Percentiles rank a stretch among this genome's conserved stretches.
Evolutionary conservation across 1,140 invertebrate genomes (phyloP).

Genomic region (Drosophila subpulchrella): DNA sequence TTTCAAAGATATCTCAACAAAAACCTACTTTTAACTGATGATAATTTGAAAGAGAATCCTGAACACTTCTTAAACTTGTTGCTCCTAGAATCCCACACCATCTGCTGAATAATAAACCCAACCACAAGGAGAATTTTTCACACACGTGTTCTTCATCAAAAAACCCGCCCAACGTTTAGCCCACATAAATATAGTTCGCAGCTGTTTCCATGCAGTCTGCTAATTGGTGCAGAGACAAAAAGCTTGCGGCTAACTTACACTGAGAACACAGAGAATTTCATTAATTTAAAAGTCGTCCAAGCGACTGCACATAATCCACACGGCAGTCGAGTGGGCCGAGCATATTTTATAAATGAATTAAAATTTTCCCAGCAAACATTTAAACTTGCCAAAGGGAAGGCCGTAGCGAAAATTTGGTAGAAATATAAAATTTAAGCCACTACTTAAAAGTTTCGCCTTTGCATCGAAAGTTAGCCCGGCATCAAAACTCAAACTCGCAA

Average conservation of each 20-base stretch:
- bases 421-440: constrained; percentile 54
- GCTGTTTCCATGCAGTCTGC: constrained; percentile 19
- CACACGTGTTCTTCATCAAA: constrained; percentile 8
- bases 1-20: neutral
- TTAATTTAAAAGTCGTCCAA: constrained; percentile 38
- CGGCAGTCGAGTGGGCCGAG: constrained; percentile 10
- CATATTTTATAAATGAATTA: constrained; percentile 61
- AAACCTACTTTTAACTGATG: no score
- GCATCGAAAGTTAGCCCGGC: constrained; percentile 39
- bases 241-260: constrained; percentile 45
- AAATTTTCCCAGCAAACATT: constrained; percentile 47
- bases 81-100: neutral
- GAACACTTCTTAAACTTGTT: neutral
- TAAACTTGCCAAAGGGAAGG: constrained; percentile 25
- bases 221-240: constrained; percentile 42
- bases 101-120: neutral
- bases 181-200: constrained; percentile 1
- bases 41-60: neutral
- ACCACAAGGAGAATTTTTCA: constrained; percentile 5
- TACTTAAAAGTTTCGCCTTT: constrained; percentile 57
- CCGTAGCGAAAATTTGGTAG: constrained; percentile 26
- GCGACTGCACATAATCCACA: constrained; percentile 45
- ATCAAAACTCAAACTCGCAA: constrained; percentile 27
- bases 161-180: constrained; percentile 2
- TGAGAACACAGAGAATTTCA: constrained; percentile 45